Evolutionary conservation across 2,113 vertebrate species (phyloP), one percentile per base, ranked within the genome.

Genomic region (Petrocephalus microphthalmus): DNA sequence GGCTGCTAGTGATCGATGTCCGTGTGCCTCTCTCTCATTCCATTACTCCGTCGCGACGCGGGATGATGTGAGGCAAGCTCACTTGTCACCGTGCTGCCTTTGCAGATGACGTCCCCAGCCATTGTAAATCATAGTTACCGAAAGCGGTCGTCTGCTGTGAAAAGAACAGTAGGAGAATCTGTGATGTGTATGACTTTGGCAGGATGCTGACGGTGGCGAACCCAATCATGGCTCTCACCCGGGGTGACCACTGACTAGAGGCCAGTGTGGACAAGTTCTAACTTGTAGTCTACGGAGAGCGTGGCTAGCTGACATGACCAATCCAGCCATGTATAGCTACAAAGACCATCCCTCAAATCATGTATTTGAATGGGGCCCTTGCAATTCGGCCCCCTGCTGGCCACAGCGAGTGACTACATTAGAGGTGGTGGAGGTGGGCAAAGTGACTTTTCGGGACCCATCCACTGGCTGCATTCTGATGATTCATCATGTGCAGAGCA

Each of bases 51-150:
- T 2, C 19, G 37, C 29, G 10, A 45, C 7, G 1, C n/a, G 45
- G 45, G 25, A 11, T 45, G 57, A 25, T 20, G 19, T 7, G 52
- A 52, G 84, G 20, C 87, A 42, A 2, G 54, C 60, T 13, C 22
- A n/a, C 86, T 85, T 89, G 57, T 89, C 82, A 84, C 85, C 13
- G 7, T 37, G 64, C 52, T 51, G 49, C 84, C 54, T 86, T 88
- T 89, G 82, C 22, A 29, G 87, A 88, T 33, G 25, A 33, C 22
- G 54, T 15, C 33, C 10, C 3, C 22, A 22, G 81, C 56, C 13
- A 25, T 88, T 81, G 74, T 91, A 89, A 87, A 85, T 90, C 90
- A 89, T 83, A 2, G 52, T 83, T 86, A 53, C 64, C 7, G 53
- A 88, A 54, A 82, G 20, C 3, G 10, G 5, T 17, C 5, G 56